These are phyloP conservation scores for Brachionus plicatilis DNA, from an alignment of 1,140 invertebrate species.

Conservation along the genomic window DNA sequence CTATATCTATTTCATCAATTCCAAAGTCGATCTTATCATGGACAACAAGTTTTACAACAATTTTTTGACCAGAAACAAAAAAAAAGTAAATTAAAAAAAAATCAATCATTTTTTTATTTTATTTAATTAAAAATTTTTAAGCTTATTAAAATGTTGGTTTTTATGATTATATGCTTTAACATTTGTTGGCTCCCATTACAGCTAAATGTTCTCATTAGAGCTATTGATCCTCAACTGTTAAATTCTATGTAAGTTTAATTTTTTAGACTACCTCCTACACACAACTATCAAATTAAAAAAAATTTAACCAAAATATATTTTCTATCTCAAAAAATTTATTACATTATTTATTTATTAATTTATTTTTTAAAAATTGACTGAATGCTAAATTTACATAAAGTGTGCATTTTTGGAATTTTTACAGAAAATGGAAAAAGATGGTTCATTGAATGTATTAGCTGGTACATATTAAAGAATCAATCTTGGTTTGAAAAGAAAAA, in stretches of 20 bases:
- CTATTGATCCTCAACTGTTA: background rate
- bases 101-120: background rate
- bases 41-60: slow-evolving; percentile 19
- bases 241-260: background rate
- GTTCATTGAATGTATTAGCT: no score
- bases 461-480: no score
- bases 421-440: no score
- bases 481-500: no score
- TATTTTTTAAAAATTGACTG: no score
- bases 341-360: no score
- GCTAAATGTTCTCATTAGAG: slow-evolving; percentile 4
- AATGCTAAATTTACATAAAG: no score
- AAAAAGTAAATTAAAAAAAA: background rate
- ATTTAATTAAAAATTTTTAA: no score
- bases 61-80: slow-evolving; percentile 24
- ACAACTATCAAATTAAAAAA: background rate
- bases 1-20: slow-evolving; percentile 30
- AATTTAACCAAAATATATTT: background rate
- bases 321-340: no score
- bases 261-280: background rate
- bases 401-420: no score
- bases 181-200: slow-evolving; percentile 35
- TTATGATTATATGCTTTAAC: slow-evolving; percentile 30
- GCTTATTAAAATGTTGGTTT: slow-evolving; percentile 35
- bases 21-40: background rate